phyloP scores from a whole-genome alignment of 2,888 invertebrate species.

The Ellobium chinense region DNA sequence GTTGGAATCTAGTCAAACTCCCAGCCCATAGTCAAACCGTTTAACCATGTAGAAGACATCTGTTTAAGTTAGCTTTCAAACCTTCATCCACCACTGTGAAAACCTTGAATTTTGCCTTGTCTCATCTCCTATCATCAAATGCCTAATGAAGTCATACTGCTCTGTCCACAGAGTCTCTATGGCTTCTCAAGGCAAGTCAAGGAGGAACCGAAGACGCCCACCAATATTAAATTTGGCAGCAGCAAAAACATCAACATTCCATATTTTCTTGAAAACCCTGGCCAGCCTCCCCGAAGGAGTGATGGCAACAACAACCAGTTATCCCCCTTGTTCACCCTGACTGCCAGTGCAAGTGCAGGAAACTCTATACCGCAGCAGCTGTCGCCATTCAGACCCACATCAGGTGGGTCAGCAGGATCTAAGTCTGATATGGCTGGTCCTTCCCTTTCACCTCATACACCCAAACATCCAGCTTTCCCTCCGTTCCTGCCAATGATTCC shows the following conservation, averaged over 20 bases:
- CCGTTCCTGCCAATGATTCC: constrained; percentile 4
- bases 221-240: background rate
- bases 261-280: background rate
- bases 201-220: background rate
- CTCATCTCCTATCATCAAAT: no score
- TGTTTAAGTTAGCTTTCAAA: no score
- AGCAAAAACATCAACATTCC: no score
- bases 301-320: constrained; percentile 30
- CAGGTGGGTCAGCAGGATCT: background rate
- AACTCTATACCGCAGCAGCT: background rate
- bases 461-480: constrained; percentile 32
- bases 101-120: no score
- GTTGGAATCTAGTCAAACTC: no score
- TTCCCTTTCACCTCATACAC: background rate
- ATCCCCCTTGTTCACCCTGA: background rate
- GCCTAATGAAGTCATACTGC: background rate
- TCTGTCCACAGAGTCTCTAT: constrained; percentile 6
- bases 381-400: background rate
- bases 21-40: no score
- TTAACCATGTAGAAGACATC: no score
- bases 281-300: background rate
- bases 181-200: background rate
- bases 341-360: no score
- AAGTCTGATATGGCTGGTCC: background rate
- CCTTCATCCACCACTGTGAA: no score